Evolutionary conservation across 2,113 vertebrate species (phyloP).

Genomic region (Solenodon paradoxus): DNA sequence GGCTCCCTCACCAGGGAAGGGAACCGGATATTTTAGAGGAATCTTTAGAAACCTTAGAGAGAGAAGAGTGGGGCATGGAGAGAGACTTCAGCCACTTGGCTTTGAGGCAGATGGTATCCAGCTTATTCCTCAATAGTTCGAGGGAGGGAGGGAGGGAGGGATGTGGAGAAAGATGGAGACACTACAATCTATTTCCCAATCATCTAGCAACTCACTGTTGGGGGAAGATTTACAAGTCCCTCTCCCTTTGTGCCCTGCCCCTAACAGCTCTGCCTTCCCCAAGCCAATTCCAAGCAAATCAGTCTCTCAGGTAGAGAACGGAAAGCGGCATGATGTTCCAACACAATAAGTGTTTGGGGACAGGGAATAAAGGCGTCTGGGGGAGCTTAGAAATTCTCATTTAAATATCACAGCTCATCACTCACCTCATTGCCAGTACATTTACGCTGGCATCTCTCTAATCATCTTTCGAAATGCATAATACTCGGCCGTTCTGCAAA

Average conservation of each 20-base stretch:
- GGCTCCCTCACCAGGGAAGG: neutral
- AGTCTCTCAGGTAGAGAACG: neutral
- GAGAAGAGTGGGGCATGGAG: neutral
- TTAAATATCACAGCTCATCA: slow-evolving; percentile 12
- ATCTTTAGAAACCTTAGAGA: neutral
- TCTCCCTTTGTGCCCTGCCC: neutral
- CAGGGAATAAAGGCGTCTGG: neutral
- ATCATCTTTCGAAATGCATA: neutral
- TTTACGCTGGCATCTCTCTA: neutral
- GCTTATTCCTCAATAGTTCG: neutral
- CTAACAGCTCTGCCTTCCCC: neutral
- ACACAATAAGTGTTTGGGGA: neutral
- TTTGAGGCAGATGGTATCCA: neutral
- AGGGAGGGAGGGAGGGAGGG: neutral
- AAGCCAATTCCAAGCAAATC: neutral
- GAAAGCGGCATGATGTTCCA: neutral
- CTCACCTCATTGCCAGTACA: neutral
- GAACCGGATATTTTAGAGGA: neutral
- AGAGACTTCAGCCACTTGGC: neutral
- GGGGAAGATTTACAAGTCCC: neutral
- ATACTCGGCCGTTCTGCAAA: neutral
- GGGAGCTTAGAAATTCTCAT: neutral
- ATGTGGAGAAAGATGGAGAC: neutral
- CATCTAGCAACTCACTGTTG: neutral
- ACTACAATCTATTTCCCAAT: neutral